Base-by-base conservation (phyloP, 2,113 vertebrate species). In the Conger conger region DNA sequence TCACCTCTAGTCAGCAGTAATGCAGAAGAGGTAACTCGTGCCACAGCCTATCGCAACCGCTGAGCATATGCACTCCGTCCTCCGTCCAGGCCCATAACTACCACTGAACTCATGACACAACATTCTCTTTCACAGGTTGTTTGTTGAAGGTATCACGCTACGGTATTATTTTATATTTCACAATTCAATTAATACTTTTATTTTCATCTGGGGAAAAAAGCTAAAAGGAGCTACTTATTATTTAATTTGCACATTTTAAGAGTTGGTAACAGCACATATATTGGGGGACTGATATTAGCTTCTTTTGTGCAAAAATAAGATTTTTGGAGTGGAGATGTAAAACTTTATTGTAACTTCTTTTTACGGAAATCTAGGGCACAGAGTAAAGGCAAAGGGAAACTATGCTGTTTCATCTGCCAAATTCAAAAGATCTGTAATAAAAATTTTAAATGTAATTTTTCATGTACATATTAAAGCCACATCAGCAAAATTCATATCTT, bases 321-420 rank as follows among this genome's bases (percentile, higher is more conserved):
- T 76, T 68, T 76, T 81, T 82, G 54, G 33, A 85, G 84, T 86
- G 54, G 80, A 84, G 83, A 83, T 83, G 82, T 57, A 45, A 35
- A 60, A 76, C 81, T 86, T 83, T 40, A 87, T 85, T 87, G 84
- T 86, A 80, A 60, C 83, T 76, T 50, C 35, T 76, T 63, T 38
- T 76, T 50, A 86, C 50, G 63, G 79, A 89, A 92, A 91, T 91
- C 88, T 90, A 87, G 91, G 90, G 82, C 91, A 92, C 82, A 68
- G 80, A 82, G 80, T 42, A 57, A 79, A 84, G 80, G 84, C 86
- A 77, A 81, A 89, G 86, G 88, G 82, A 86, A 82, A 83, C 88
- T 90, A 92, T 91, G 87, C 91, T 86, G 91, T 91, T 93, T 93
- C 89, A 92, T 92, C 89, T 85, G 80, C 79, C 87, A 81, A 81